These are phyloP conservation scores for Pocota personata DNA, from an alignment of 2,888 invertebrate species.

Conservation along the genomic window DNA sequence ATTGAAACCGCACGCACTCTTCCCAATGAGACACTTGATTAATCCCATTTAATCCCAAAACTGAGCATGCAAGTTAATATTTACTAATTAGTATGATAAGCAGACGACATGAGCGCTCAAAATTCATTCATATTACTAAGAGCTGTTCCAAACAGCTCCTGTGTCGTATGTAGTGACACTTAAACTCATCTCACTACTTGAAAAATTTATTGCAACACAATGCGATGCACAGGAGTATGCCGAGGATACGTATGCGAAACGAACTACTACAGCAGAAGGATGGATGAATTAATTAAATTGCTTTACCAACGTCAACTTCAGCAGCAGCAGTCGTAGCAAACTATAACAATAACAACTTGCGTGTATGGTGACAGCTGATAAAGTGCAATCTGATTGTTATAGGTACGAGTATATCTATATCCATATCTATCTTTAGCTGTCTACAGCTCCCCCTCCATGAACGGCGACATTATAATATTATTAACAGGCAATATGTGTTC, in stretches of 20 bases:
- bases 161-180: neutral
- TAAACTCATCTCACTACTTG: conserved; percentile 13
- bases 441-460: neutral
- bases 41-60: conserved; percentile 32
- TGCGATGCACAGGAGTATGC: neutral
- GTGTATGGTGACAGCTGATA: conserved; percentile 51
- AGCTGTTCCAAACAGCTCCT: neutral
- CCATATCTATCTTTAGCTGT: neutral
- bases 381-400: conserved; percentile 36
- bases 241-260: neutral
- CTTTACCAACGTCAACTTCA: conserved; percentile 36
- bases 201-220: conserved; percentile 34
- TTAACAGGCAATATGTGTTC: too few species aligned
- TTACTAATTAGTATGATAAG: conserved; percentile 44
- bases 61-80: conserved; percentile 45
- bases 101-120: conserved; percentile 34
- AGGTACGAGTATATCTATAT: neutral
- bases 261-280: neutral
- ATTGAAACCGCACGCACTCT: neutral
- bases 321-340: neutral
- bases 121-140: conserved; percentile 42
- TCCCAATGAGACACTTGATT: conserved; percentile 11
- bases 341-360: neutral
- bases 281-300: conserved; percentile 67
- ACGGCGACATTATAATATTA: too few species aligned